A percentile compares a stretch with the other conserved stretches of the same genome.
These are phyloP conservation scores for Linurgus olivaceus DNA, from an alignment of 2,797 vertebrate genomes.

Conservation along the genomic window DNA sequence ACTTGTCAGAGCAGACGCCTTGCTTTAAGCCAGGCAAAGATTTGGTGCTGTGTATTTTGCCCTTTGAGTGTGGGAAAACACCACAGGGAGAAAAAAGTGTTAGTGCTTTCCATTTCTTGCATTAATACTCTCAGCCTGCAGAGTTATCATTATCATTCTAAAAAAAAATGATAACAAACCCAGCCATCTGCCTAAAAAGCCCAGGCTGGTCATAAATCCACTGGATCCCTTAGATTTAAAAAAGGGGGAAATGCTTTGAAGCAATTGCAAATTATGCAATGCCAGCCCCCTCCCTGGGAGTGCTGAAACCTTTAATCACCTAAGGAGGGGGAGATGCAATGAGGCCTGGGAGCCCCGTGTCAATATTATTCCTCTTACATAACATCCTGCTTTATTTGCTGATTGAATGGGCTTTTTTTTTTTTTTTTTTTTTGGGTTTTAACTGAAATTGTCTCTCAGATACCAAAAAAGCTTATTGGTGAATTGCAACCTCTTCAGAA, in stretches of 20 bases:
- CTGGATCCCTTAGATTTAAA: slow-evolving; percentile 48
- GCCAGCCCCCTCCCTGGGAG: neutral
- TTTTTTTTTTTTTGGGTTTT: neutral
- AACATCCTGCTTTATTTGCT: slow-evolving; percentile 48
- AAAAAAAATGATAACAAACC: slow-evolving; percentile 16
- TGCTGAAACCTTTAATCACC: slow-evolving; percentile 71
- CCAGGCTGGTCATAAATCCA: slow-evolving; percentile 29
- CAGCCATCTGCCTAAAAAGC: slow-evolving; percentile 40
- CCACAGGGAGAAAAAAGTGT: neutral
- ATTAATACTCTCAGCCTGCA: slow-evolving; percentile 28
- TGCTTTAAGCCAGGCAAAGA: neutral
- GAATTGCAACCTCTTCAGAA: slow-evolving; percentile 39
- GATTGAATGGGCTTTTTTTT: neutral
- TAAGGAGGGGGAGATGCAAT: neutral
- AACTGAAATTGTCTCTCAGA: neutral
- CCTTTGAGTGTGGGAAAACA: neutral
- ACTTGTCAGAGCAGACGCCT: neutral
- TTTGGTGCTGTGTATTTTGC: neutral
- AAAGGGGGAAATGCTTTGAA: slow-evolving; percentile 35
- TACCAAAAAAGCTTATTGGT: slow-evolving; percentile 39
- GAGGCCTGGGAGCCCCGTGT: neutral
- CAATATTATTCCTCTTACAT: slow-evolving; percentile 61
- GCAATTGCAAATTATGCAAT: slow-evolving; percentile 58
- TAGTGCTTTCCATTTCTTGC: neutral
- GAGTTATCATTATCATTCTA: slow-evolving; percentile 4